Conservation (phyloP, 2,888 invertebrate species). For the Drosophila helvetica region DNA sequence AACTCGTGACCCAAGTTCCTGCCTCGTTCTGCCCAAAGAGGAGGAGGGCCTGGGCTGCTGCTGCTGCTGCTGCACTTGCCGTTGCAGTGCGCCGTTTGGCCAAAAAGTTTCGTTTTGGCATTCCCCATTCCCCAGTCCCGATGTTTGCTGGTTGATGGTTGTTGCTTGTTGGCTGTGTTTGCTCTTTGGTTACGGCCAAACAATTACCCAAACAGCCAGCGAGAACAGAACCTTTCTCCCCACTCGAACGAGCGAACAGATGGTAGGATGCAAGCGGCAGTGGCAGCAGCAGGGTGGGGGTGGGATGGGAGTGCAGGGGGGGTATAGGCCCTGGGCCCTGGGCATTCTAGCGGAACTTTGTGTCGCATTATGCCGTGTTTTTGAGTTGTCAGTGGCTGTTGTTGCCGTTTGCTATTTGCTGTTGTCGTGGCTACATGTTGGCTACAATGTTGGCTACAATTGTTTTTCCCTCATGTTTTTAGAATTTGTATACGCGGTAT, state of each 20-base stretch:
- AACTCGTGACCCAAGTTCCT: conserved; percentile 57
- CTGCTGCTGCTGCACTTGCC: conserved; percentile 34
- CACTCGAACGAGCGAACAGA: conserved; percentile 11
- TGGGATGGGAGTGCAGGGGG: conserved; percentile 36
- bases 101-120: conserved; percentile 54
- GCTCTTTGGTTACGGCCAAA: conserved; percentile 59
- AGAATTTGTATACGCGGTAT: background rate
- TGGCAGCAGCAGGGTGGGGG: background rate
- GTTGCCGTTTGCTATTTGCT: conserved; percentile 30
- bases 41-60: too few species aligned
- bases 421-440: conserved; percentile 75
- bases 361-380: conserved; percentile 73
- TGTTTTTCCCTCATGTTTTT: conserved; percentile 41
- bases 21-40: conserved; percentile 42
- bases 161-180: conserved; percentile 24
- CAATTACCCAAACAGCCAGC: conserved; percentile 61
- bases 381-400: conserved; percentile 43
- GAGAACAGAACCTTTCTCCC: conserved; percentile 66
- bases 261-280: conserved; percentile 24
- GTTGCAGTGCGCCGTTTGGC: conserved; percentile 72
- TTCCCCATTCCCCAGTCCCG: conserved; percentile 27
- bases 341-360: conserved; percentile 74
- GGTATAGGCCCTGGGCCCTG: conserved; percentile 49
- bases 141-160: conserved; percentile 8
- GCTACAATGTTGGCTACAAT: conserved; percentile 70